Base-by-base conservation (phyloP, 2,113 vertebrate species). In the Cyanoderma ruficeps region DNA sequence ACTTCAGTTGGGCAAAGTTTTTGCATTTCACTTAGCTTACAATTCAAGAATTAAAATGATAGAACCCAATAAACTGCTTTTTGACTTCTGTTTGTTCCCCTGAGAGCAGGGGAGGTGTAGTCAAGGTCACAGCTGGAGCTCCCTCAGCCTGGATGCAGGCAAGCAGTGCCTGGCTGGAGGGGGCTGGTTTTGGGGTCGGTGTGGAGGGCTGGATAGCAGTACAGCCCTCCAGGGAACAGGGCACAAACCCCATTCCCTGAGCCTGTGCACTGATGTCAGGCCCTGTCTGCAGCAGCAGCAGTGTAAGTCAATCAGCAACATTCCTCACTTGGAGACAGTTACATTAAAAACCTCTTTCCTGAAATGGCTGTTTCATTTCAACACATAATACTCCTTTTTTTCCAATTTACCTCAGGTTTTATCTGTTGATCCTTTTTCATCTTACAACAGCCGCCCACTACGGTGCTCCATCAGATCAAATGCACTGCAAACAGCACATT, bases 61-160 rank as follows among this genome's bases (percentile, higher is more conserved):
- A 70, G 41, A 57, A 50, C 8, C 9, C 46, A 33, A 9, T 8
- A 55, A 77, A 30, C 2, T 63, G 31, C 41, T 70, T 74, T 69
- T 81, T 23, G 72, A 5, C 49, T 52, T 27, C 12, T 35, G 15
- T 50, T 75, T 78, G 81, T n/a, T 12, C 30, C 11, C 22, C 2
- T 2, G 17, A 67, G 64, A 50, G 61, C 35, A 55, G 52, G 57
- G 57, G 25, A 39, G 24, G 27, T 60, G 7, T 2, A 3, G 21
- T 24, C 31, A 22, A 59, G 37, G 15, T 13, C 20, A 6, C 7
- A 1, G 12, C 2, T 31, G 33, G 57, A 60, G 71, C 23, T 52
- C 53, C 2, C 33, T 33, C 23, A 30, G 23, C 25, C 20, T 2
- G 5, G 30, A 1, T 6, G 15, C 27, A 30, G 41, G 53, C 1